A percentile compares a stretch with the other conserved stretches of the same genome.
Conservation (phyloP, 1,140 invertebrate genomes). For the Drosophila bifasciata region DNA sequence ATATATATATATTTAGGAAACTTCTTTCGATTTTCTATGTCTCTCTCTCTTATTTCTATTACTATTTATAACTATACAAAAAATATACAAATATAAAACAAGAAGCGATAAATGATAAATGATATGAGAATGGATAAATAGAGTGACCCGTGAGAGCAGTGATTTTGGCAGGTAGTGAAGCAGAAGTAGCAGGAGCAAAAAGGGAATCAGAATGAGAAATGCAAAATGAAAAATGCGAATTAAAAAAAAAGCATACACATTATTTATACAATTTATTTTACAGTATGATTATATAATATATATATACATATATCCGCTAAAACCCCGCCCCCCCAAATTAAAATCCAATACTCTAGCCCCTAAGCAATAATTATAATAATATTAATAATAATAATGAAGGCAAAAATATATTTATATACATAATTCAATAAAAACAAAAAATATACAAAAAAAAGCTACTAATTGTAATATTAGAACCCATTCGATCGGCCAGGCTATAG, state of each 20-base stretch:
- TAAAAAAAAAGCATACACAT: constrained; percentile 68
- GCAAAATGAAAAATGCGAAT: constrained; percentile 23
- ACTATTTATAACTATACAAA: constrained; percentile 16
- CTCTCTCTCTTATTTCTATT: too few species aligned
- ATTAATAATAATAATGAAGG: constrained; percentile 54
- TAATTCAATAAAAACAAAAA: constrained; percentile 69
- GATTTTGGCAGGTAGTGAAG: not conserved
- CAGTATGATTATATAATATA: constrained; percentile 52
- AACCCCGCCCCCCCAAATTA: constrained; percentile 31
- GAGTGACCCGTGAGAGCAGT: too few species aligned
- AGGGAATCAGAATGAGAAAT: constrained; percentile 20
- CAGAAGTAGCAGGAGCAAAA: not conserved
- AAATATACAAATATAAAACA: not conserved
- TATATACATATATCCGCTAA: constrained; percentile 70
- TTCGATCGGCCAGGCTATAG: too few species aligned
- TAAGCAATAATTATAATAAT: constrained; percentile 69
- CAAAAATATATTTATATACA: constrained; percentile 81
- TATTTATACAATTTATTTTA: constrained; percentile 79
- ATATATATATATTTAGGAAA: constrained; percentile 43
- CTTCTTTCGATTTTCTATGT: too few species aligned
- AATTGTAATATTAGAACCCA: constrained; percentile 5
- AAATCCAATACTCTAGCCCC: constrained; percentile 67
- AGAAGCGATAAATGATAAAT: too few species aligned
- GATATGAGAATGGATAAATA: constrained; percentile 8
- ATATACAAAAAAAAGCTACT: constrained; percentile 55